phyloP scores from a whole-genome alignment of 2,113 vertebrate genomes.

The Mungos mungo region DNA sequence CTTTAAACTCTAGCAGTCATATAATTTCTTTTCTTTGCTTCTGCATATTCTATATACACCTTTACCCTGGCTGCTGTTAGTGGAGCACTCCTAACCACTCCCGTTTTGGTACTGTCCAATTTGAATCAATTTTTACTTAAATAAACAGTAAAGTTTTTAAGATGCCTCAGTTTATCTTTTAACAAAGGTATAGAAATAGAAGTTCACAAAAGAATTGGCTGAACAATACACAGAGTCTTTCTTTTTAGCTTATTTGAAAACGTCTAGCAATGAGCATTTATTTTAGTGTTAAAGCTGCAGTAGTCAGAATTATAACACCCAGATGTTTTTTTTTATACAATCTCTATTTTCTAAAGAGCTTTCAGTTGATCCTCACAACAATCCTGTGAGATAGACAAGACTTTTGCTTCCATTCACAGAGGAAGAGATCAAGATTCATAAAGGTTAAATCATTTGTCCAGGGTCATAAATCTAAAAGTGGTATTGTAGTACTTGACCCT shows the following conservation, averaged over 20 bases:
- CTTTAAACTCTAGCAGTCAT: neutral
- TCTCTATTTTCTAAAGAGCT: slow-evolving; percentile 4
- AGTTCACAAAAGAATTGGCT: neutral
- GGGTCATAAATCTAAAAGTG: neutral
- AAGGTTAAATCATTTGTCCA: neutral
- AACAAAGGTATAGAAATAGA: neutral
- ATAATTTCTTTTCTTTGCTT: neutral
- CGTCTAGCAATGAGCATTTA: neutral
- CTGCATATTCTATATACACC: neutral
- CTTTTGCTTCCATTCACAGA: slow-evolving; percentile 7
- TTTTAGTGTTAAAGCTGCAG: neutral
- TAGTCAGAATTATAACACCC: neutral
- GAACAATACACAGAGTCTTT: neutral
- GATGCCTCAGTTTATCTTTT: neutral
- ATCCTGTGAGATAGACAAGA: neutral
- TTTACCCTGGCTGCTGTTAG: neutral
- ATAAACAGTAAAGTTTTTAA: neutral
- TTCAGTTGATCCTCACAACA: neutral
- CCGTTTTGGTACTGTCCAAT: neutral
- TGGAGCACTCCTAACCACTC: neutral
- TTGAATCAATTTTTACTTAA: neutral
- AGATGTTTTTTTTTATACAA: neutral
- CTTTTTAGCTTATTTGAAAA: slow-evolving; percentile 1
- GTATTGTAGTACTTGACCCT: neutral
- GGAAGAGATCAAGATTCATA: neutral